Conservation (phyloP, 92 coral and sea anemone genomes). For the Porites rus region DNA sequence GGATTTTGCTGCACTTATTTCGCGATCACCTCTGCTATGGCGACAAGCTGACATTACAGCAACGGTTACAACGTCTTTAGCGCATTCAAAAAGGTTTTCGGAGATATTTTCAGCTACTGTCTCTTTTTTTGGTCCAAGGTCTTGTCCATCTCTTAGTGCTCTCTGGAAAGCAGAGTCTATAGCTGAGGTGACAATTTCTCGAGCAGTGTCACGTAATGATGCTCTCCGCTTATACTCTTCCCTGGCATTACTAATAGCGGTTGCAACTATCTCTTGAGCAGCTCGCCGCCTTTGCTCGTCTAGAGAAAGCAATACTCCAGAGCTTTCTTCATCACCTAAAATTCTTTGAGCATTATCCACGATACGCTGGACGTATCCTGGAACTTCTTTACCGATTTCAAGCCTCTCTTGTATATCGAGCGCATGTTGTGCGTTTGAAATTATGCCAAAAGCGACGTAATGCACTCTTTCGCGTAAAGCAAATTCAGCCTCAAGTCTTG, state of each 20-base stretch:
- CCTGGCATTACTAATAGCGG: constrained; percentile 47
- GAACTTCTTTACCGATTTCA: constrained; percentile 1
- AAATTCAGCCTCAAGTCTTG: constrained; percentile 30
- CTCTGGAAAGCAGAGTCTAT: background rate
- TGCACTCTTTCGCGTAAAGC: constrained; percentile 57
- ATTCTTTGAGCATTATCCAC: constrained; percentile 60
- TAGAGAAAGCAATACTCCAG: background rate
- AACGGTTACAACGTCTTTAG: constrained; percentile 32
- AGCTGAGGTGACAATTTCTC: constrained; percentile 27
- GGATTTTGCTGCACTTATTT: constrained; percentile 20
- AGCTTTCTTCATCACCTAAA: constrained; percentile 20
- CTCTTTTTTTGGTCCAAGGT: background rate
- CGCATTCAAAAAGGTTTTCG: constrained; percentile 50
- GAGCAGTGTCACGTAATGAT: constrained; percentile 48
- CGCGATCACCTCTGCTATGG: constrained; percentile 11
- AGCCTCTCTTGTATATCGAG: constrained; percentile 41
- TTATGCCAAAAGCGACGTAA: constrained; percentile 44
- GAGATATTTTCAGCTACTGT: constrained; percentile 28
- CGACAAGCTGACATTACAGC: constrained; percentile 45
- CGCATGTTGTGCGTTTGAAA: constrained; percentile 53
- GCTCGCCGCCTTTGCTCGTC: constrained; percentile 35
- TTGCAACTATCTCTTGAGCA: constrained; percentile 49
- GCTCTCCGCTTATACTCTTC: constrained; percentile 9
- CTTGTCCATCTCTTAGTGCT: background rate
- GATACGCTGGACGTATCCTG: constrained; percentile 57